Base-by-base conservation (phyloP, 2,797 vertebrate genomes). In the Liasis olivaceus region DNA sequence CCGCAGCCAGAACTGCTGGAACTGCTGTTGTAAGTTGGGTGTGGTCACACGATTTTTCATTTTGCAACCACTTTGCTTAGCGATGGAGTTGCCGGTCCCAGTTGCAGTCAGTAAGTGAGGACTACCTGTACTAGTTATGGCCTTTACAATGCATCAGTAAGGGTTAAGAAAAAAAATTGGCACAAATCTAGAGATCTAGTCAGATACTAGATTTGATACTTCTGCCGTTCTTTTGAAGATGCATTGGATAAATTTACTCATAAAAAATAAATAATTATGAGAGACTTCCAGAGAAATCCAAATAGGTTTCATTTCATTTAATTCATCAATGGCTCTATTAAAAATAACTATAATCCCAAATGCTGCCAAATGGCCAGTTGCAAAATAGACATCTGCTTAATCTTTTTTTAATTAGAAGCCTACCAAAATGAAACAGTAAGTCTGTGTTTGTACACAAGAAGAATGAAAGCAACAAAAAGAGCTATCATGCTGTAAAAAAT, bases 191-290 rank as follows among this genome's bases (percentile, higher is more conserved):
- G n/a, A 62, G 85, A 88, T 84, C 5, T 15, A 36, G 28, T 1
- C 22, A 28, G 5, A 56, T 85, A 85, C 64, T 89, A 42, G 13
- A 42, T 89, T 42, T 84, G 47, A 89, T 31, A 24, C 77, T 17
- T 60, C 14, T 31, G 26, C 31, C 13, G 4, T 58, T 84, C 14
- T 85, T 42, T n/a, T n/a, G 51, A 11, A 85, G n/a, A 89, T 56
- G 47, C 72, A 63, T 36, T n/a, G 26, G 51, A 60, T 91, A 20
- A 26, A 64, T 26, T 72, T 36, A 28, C n/a, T 22, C n/a, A 22
- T 58, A 5, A 59, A 28, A 72, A 85, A 89, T 92, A 92, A 85
- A 89, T 92, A 85, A 89, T 89, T 85, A 92, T 89, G 72, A 24
- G 60, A 28, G 26, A 28, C 42, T 62, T 42, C 36, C 26, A 47